phyloP scores from a whole-genome alignment of 2,113 vertebrate genomes.

The Ctenodactylus gundi region DNA sequence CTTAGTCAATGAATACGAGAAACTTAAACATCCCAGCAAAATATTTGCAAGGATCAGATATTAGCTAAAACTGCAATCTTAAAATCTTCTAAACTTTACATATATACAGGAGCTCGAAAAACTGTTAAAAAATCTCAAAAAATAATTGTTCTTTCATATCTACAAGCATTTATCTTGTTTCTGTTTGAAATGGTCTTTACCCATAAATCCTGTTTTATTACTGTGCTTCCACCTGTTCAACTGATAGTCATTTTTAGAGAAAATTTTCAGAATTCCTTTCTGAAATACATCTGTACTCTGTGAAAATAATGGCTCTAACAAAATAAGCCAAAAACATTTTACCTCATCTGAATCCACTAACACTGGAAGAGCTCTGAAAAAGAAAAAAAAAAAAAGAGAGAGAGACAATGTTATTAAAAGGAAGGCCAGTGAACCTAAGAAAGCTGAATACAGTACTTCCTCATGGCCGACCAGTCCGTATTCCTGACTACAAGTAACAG shows the following conservation, averaged over 20 bases:
- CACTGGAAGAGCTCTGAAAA: conserved; percentile 81
- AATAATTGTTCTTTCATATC: background rate
- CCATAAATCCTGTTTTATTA: background rate
- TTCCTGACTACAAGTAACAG: background rate
- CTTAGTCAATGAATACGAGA: background rate
- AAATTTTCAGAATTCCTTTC: conserved; percentile 37
- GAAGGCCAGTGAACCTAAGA: background rate
- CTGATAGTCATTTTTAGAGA: background rate
- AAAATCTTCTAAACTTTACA: conserved; percentile 20
- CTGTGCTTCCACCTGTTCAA: background rate
- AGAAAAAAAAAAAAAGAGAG: background rate
- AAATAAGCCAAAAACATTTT: conserved; percentile 54
- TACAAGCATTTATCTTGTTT: background rate
- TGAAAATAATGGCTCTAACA: conserved; percentile 19
- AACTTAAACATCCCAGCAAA: background rate
- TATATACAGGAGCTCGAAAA: background rate
- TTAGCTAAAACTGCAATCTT: background rate
- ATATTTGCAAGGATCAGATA: background rate
- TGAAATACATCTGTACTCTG: conserved; percentile 10
- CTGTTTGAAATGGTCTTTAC: background rate
- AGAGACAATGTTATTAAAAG: background rate
- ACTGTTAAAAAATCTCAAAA: background rate
- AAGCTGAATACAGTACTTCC: rapidly evolving
- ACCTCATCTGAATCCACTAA: conserved; percentile 83
- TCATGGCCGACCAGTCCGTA: rapidly evolving